Conservation (phyloP, 2,888 invertebrate species). For the Cordilura impudica region DNA sequence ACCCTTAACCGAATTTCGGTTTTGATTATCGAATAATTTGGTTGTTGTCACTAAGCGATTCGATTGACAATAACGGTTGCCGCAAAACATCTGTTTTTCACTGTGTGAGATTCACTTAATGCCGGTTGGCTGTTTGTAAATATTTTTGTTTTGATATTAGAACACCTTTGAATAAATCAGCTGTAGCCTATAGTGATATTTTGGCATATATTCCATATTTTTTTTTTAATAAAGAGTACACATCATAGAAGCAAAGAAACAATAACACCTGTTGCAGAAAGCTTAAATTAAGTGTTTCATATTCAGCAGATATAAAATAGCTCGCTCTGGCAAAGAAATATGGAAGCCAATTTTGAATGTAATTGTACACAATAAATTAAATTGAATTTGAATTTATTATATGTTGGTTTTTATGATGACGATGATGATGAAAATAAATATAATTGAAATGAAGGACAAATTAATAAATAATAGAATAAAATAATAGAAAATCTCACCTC, state of each 20-base stretch:
- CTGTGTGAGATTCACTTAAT: too few relatives aligned
- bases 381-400: constrained; percentile 13
- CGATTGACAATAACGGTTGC: too few relatives aligned
- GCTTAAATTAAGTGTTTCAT: background rate
- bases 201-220: constrained; percentile 12
- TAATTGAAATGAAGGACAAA: constrained; percentile 16
- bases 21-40: too few relatives aligned
- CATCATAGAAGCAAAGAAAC: background rate
- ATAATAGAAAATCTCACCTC: constrained; percentile 41
- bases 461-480: background rate
- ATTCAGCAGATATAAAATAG: background rate
- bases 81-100: too few relatives aligned
- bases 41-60: too few relatives aligned
- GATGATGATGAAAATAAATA: background rate
- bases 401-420: background rate
- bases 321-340: background rate
- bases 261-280: constrained; percentile 37
- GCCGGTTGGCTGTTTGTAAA: background rate
- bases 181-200: background rate
- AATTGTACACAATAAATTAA: background rate
- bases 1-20: too few relatives aligned
- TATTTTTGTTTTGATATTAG: too few relatives aligned
- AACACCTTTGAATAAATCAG: background rate
- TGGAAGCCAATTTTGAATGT: background rate
- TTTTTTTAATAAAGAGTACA: background rate